Evolutionary conservation across 2,113 vertebrate genomes (phyloP).

Genomic region (Ptilorrhoa leucosticta): DNA sequence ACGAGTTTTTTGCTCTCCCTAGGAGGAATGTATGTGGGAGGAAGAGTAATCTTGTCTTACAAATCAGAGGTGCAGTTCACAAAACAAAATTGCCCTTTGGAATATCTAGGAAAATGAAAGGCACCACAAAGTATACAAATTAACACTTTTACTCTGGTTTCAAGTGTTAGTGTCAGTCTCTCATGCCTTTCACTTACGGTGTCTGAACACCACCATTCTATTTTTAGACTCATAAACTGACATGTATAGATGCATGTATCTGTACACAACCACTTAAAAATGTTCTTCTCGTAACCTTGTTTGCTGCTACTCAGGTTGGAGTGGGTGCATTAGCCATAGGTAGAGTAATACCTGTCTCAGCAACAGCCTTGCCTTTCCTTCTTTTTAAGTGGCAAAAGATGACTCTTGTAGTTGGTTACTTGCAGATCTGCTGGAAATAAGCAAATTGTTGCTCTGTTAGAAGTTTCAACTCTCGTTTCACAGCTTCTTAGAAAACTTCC

Average conservation of each 20-base stretch:
- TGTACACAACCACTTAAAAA: neutral
- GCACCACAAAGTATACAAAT: neutral
- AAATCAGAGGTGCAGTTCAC: neutral
- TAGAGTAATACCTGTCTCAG: neutral
- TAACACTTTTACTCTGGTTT: neutral
- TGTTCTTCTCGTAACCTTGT: neutral
- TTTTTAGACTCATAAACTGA: neutral
- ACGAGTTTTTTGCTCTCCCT: accelerated
- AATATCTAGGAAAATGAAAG: neutral
- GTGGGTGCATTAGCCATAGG: neutral
- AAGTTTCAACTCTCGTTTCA: neutral
- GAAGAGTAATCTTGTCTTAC: neutral
- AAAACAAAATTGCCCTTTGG: neutral
- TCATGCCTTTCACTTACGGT: neutral
- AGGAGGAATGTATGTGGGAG: neutral
- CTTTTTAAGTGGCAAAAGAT: neutral
- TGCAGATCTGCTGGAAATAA: neutral
- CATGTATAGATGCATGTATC: accelerated
- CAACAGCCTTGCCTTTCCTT: neutral
- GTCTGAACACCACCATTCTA: neutral
- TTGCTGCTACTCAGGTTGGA: neutral
- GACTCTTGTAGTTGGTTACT: neutral
- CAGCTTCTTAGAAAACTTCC: neutral
- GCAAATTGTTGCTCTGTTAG: neutral
- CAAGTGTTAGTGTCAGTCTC: neutral